Evolutionary conservation across 2,888 invertebrate species (phyloP), one percentile per base, ranked within the genome.

Genomic region (Frankliniella fusca): DNA sequence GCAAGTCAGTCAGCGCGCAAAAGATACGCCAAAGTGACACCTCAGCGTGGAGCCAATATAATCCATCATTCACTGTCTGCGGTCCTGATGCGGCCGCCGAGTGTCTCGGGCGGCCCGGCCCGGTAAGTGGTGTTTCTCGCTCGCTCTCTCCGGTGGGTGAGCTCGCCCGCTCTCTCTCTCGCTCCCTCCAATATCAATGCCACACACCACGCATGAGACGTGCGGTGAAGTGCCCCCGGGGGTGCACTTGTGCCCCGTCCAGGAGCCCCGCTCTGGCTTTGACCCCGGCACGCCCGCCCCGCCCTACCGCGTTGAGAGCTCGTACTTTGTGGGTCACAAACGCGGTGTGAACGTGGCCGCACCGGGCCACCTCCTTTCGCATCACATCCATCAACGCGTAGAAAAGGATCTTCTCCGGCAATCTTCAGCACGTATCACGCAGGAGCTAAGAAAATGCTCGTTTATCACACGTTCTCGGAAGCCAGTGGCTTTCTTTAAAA

Each of bases 201-300:
- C 38, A 38, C 38, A 5, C 38, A 38, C 38, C 38, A 38, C 38
- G 5, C 20, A 20, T 20, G 54, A 54, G 54, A 54, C 54, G 54
- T 54, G 54, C 15, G 18, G 15, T 54, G 20, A 20, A 76, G 23
- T 76, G 70, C 27, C 70, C 70, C 70, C 70, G 27, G 23, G 70
- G 70, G 70, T 27, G 70, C 70, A 23, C 23, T 76, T 76, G 70
- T 76, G 70, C 70, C 70, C n/a, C 61, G 61, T 18, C 61, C 61
- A 18, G 61, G 61, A 11, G 61, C 61, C 15, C 18, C 61, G 3
- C 15, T 54, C 54, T 54, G 54, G 18, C 54, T 54, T 9, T 54
- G 54, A 54, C 54, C 54, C 15, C 54, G 3, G 54, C 18, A 9
- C 12, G 50, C 54, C 54, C 61, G 7, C 61, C n/a, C 18, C n/a